Evolutionary conservation across 2,797 vertebrate genomes (phyloP).

Genomic region (Odontamblyopus rebecca): DNA sequence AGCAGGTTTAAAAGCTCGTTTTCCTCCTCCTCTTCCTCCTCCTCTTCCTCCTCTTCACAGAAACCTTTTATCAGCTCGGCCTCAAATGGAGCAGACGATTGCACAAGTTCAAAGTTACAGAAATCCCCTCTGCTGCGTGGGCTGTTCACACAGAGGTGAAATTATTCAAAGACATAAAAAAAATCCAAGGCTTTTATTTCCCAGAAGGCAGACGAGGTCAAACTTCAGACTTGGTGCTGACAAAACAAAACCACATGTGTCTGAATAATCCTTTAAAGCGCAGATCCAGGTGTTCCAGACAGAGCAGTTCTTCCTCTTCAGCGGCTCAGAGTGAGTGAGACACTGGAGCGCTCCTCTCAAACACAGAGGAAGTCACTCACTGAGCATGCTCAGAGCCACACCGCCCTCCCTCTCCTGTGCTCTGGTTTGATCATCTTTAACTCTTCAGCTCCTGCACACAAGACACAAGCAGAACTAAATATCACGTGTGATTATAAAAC

Average conservation of each 20-base stretch:
- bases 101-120: conserved; percentile 19
- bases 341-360: conserved; percentile 64
- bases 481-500: neutral
- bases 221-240: conserved; percentile 20
- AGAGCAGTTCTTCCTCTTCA: conserved; percentile 11
- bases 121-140: conserved; percentile 36
- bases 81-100: conserved; percentile 44
- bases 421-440: conserved; percentile 53
- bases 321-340: conserved; percentile 18
- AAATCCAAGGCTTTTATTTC: conserved; percentile 19
- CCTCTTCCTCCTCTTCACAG: conserved; percentile 21
- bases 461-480: neutral
- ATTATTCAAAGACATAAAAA: conserved; percentile 24
- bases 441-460: conserved; percentile 46
- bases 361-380: conserved; percentile 78
- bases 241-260: conserved; percentile 13
- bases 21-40: conserved; percentile 1
- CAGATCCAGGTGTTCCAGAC: conserved; percentile 3
- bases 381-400: conserved; percentile 73
- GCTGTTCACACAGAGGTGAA: conserved; percentile 28
- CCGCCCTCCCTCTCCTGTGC: conserved; percentile 26
- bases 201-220: conserved; percentile 26
- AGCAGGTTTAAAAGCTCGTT: conserved; percentile 13
- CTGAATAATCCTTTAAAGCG: conserved; percentile 9
- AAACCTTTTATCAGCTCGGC: conserved; percentile 6